Base-by-base conservation (phyloP, 2,888 invertebrate genomes). In the Selenia dentaria region DNA sequence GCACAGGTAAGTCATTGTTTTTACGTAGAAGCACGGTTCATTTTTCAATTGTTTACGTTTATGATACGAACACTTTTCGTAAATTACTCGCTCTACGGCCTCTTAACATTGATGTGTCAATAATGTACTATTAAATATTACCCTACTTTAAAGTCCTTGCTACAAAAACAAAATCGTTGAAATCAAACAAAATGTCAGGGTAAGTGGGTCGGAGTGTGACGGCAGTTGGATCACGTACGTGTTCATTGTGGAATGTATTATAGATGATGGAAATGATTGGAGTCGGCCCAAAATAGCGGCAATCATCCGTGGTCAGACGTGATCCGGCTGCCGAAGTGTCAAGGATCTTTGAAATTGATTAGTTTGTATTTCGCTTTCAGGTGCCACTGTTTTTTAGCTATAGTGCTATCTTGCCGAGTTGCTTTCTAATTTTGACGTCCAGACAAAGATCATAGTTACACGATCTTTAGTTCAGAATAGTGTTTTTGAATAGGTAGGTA, bases 211-310 rank as follows among this genome's bases (percentile, higher is more conserved):
- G 66, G 53, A 54, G 57, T 65, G 68, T 65, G 65, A 64, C 75
- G 66, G 75, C 68, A 69, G 76, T 61, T 57, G 31, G 44, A 57
- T 69, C 78, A 79, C 80, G 79, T 79, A 75, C 66, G 54, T 56
- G 53, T 51, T 56, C 63, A 70, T 70, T 74, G 70, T 69, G 67
- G 65, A 66, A 67, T 47, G 46, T 25, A 67, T 67, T 64, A 61
- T 63, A 64, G 70, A 67, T 65, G 70, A 69, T 71, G 57, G 59
- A 59, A 69, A 67, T 71, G 70, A 79, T 78, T 74, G 67, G 70
- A 58, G 67, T 60, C 64, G 67, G 51, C 55, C 69, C 65, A 64
- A 79, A 76, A 71, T 73, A 62, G 69, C 62, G 54, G 65, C 72
- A 74, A 75, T 67, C 65, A 53, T 59, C 60, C 62, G 56, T 46